Evolutionary conservation across 2,888 invertebrate genomes (phyloP).

Genomic region (Ennomos quercinarius): DNA sequence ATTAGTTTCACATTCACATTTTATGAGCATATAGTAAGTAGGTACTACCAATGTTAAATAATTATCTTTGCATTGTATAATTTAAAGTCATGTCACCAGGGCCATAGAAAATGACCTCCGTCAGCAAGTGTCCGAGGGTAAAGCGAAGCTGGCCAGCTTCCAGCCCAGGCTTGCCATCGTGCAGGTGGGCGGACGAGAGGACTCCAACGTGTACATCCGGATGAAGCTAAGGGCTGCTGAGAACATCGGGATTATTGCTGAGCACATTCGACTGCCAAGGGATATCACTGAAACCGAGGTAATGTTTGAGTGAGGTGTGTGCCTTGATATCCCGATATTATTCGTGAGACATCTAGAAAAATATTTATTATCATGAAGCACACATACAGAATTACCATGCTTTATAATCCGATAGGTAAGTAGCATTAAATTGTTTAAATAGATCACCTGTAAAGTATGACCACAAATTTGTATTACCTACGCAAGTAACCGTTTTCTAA

Average conservation of each 20-base stretch:
- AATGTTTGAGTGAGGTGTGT: constrained; percentile 13
- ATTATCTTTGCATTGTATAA: no score
- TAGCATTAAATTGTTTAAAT: no score
- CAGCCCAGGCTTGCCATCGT: constrained; percentile 94
- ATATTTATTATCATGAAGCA: no score
- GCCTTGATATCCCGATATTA: not conserved
- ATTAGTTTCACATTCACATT: no score
- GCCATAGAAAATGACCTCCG: constrained; percentile 89
- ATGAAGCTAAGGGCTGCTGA: constrained; percentile 97
- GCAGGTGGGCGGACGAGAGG: constrained; percentile 97
- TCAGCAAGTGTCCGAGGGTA: constrained; percentile 87
- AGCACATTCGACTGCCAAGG: constrained; percentile 92
- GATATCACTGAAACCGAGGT: constrained; percentile 93
- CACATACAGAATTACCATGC: no score
- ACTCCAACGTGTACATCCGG: constrained; percentile 99
- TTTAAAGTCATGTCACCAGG: constrained; percentile 67
- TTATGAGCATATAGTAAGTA: no score
- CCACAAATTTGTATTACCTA: no score
- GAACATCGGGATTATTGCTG: constrained; percentile 94
- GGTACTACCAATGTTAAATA: no score
- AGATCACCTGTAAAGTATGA: no score
- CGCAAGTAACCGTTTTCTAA: no score
- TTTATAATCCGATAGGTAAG: no score
- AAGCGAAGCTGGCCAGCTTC: constrained; percentile 86
- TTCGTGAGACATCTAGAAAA: no score